Evolutionary conservation across 1,140 invertebrate species (phyloP).

Genomic region (Pseudomyrmex sp.): DNA sequence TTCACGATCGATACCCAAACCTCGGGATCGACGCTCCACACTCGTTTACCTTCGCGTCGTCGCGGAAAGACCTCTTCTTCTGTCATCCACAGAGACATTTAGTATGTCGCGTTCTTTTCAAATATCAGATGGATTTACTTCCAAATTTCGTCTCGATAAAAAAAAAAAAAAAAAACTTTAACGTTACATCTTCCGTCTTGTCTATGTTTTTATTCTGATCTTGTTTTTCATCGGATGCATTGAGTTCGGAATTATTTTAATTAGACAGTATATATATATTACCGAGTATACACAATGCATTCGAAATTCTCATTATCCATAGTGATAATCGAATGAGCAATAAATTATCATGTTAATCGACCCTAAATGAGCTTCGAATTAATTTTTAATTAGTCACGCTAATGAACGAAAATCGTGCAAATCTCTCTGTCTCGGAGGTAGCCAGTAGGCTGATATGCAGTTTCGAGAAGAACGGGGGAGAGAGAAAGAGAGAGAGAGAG

Average conservation of each 20-base stretch:
- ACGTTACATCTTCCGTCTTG: too few relatives aligned
- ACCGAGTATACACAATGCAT: too few relatives aligned
- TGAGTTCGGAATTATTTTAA: too few relatives aligned
- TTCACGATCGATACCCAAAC: conserved; percentile 60
- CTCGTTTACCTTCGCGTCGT: conserved; percentile 44
- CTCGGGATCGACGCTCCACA: conserved; percentile 37
- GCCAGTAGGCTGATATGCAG: background rate
- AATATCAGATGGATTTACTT: too few relatives aligned
- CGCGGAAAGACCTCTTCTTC: background rate
- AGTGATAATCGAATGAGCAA: background rate
- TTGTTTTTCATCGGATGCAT: too few relatives aligned
- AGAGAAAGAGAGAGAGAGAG: background rate
- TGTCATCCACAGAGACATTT: background rate
- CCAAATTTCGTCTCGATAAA: too few relatives aligned
- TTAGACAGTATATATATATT: too few relatives aligned
- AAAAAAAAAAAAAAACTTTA: too few relatives aligned
- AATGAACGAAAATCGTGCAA: conserved; percentile 25
- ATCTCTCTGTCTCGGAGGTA: background rate
- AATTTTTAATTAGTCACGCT: background rate
- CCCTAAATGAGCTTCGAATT: background rate
- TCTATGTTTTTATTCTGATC: too few relatives aligned
- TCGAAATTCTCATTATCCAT: background rate
- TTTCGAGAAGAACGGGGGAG: conserved; percentile 1
- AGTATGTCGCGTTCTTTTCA: background rate
- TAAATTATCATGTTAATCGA: conserved; percentile 7